phyloP scores from a whole-genome alignment of 92 coral and sea anemone species.

The Epizoanthus rinbou region DNA sequence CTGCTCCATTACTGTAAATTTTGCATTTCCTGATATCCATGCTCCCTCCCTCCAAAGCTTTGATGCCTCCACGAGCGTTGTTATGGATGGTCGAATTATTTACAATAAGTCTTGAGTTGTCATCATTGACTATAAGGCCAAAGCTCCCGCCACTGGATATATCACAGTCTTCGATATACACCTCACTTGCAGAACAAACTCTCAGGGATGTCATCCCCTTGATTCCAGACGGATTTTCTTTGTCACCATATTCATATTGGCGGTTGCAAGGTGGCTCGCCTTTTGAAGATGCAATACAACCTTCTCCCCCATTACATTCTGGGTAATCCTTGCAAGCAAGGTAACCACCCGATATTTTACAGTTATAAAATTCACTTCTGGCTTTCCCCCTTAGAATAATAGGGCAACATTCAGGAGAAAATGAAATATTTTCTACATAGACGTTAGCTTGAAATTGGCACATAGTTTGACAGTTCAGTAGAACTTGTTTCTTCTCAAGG shows the following conservation, averaged over 20 bases:
- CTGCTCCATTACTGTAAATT: constrained; percentile 63
- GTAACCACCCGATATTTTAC: constrained; percentile 66
- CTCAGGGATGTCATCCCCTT: constrained; percentile 58
- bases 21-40: constrained; percentile 48
- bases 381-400: constrained; percentile 14
- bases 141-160: constrained; percentile 63
- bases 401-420: constrained; percentile 45
- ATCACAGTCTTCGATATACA: constrained; percentile 58
- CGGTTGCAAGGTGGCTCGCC: constrained; percentile 61
- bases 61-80: constrained; percentile 19
- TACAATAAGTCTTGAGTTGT: not conserved
- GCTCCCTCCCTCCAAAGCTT: constrained; percentile 42
- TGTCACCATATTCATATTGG: constrained; percentile 54
- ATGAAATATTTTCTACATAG: constrained; percentile 60
- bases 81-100: constrained; percentile 35
- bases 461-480: constrained; percentile 6
- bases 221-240: constrained; percentile 45
- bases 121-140: constrained; percentile 50
- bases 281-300: constrained; percentile 55
- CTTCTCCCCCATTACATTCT: constrained; percentile 80
- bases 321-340: constrained; percentile 75
- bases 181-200: constrained; percentile 34
- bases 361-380: constrained; percentile 27
- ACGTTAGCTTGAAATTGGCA: not conserved
- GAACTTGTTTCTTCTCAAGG: constrained; percentile 32